Conservation (phyloP, 2,797 vertebrate genomes). For the Chromobotia macracanthus region DNA sequence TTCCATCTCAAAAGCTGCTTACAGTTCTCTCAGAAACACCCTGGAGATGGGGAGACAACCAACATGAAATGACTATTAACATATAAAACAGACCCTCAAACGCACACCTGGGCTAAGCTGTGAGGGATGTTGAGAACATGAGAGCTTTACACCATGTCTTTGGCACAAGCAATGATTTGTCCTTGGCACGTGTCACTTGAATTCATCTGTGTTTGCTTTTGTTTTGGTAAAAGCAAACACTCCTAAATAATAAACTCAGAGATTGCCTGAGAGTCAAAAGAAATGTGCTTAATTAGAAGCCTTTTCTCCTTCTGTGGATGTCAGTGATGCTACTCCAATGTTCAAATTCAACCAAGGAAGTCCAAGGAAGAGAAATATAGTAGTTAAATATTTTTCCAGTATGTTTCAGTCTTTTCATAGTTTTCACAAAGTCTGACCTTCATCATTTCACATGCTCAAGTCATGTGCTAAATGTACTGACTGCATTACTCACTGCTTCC, state of each 20-base stretch:
- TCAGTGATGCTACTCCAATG: not conserved
- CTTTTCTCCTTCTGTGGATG: constrained; percentile 29
- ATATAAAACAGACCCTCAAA: constrained; percentile 5
- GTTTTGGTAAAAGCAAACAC: constrained; percentile 43
- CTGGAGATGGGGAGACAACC: not conserved
- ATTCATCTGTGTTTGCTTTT: constrained; percentile 36
- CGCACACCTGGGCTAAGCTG: constrained; percentile 10
- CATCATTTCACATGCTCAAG: not conserved
- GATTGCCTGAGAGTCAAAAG: constrained; percentile 34
- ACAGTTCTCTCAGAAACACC: constrained; percentile 5
- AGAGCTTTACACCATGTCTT: constrained; percentile 10
- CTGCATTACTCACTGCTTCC: not conserved
- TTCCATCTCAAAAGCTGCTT: constrained; percentile 25
- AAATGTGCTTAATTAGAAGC: constrained; percentile 43
- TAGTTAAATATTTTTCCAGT: not conserved
- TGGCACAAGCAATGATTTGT: constrained; percentile 39
- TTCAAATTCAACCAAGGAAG: constrained; percentile 1
- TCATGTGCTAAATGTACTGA: not conserved
- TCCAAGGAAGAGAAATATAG: not conserved
- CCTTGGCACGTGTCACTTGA: constrained; percentile 32
- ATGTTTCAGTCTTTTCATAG: not conserved
- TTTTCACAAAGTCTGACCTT: constrained; percentile 37
- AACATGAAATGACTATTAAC: constrained; percentile 22
- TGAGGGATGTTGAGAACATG: constrained; percentile 14
- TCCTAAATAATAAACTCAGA: constrained; percentile 17